Conservation (phyloP, 2,797 vertebrate species). For the Pseudochirops corinnae region DNA sequence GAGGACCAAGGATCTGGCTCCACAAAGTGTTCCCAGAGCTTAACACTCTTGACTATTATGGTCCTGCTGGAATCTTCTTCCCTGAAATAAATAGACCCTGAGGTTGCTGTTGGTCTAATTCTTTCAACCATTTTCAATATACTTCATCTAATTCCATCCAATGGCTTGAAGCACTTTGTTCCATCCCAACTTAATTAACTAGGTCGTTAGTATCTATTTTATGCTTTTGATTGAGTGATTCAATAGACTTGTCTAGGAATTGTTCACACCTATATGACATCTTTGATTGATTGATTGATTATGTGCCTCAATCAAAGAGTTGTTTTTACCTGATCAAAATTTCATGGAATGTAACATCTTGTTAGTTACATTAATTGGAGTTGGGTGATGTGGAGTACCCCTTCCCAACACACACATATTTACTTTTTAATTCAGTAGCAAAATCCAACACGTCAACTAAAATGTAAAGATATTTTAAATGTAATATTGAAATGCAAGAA, state of each 20-base stretch:
- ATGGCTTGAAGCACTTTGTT: not conserved
- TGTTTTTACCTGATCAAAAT: not conserved
- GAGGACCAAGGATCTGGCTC: not conserved
- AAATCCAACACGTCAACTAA: constrained; percentile 72
- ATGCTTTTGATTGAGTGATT: not conserved
- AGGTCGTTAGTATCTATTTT: not conserved
- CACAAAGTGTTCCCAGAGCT: not conserved
- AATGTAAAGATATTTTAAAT: constrained; percentile 63
- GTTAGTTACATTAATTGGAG: not conserved
- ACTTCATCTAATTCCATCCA: not conserved
- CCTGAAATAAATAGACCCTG: not conserved
- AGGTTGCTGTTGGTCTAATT: not conserved
- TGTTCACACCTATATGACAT: not conserved
- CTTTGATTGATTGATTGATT: not conserved
- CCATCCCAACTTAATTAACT: not conserved
- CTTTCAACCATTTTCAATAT: not conserved
- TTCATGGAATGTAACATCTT: not conserved
- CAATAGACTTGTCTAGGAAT: not conserved
- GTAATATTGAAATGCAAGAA: constrained; percentile 75
- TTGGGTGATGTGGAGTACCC: not conserved
- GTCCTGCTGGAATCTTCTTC: not conserved
- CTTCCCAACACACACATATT: not conserved
- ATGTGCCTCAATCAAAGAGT: not conserved
- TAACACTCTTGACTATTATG: not conserved
- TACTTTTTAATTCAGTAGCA: not conserved